These are phyloP conservation scores for Apoda limacodes DNA, from an alignment of 2,888 invertebrate species.

Conservation along the genomic window DNA sequence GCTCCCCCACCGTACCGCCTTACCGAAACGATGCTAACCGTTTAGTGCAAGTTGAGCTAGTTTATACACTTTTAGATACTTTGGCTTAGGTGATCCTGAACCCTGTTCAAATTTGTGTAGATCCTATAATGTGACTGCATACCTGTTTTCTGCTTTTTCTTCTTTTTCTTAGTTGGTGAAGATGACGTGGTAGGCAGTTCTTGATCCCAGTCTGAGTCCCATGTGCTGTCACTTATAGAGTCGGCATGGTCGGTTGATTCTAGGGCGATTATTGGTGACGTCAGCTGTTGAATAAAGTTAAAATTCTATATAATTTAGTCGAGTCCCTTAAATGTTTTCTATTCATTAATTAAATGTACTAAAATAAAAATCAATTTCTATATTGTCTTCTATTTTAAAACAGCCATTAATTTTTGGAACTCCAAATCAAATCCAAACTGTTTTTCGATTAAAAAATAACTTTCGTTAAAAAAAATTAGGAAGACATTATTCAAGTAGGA, in stretches of 20 bases:
- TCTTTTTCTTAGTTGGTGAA: slow-evolving; percentile 55
- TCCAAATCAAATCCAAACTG: no score
- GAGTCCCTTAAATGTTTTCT: background rate
- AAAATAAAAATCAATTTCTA: background rate
- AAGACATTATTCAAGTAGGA: background rate
- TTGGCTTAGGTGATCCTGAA: no score
- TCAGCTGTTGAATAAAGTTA: slow-evolving; percentile 33
- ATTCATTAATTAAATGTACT: no score
- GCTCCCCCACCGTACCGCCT: no score
- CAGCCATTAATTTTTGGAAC: slow-evolving; percentile 1
- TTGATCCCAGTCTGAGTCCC: slow-evolving; percentile 72
- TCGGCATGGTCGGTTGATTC: no score
- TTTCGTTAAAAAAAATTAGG: background rate
- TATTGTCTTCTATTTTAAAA: background rate
- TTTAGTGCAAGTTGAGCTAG: no score
- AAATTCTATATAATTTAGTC: background rate
- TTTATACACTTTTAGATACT: no score
- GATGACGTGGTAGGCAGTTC: slow-evolving; percentile 69
- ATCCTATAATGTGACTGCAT: slow-evolving; percentile 12
- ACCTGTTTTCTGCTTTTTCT: slow-evolving; percentile 54
- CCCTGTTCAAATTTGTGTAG: no score
- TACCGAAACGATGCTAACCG: no score
- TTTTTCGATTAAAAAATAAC: background rate
- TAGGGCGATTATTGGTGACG: slow-evolving; percentile 56
- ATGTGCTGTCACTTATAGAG: slow-evolving; percentile 59